Evolutionary conservation across 2,797 vertebrate genomes (phyloP), one percentile per base, ranked within the genome.

Genomic region (Spinibarbus caldwelli): DNA sequence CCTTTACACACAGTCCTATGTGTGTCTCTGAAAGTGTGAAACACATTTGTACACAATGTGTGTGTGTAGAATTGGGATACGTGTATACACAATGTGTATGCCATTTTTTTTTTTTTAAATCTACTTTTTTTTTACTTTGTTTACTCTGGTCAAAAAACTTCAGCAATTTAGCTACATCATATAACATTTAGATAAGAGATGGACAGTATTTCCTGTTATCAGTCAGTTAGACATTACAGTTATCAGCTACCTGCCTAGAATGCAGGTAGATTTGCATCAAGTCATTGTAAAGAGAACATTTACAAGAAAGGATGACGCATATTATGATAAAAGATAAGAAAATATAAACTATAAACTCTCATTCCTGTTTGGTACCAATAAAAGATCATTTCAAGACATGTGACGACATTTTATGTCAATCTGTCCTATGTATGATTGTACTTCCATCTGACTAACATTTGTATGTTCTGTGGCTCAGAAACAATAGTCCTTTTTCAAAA

Each of bases 41-140:
- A 90, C 49, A 83, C 81, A 77, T 81, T 77, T 88, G 86, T 83
- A 77, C 83, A 86, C 76, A 85, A 49, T 90, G 81, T 87, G 52
- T 82, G n/a, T n/a, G 80, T 85, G 43, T 77, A 80, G 76, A 81
- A 49, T 64, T 83, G 62, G 47, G 70, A 79, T 87, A 78, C 75
- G 82, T 87, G 76, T 86, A 83, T 88, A 89, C 77, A 90, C 85
- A 88, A 87, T 91, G 90, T 92, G 87, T 89, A 83, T 89, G 85
- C 92, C 88, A 57, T 81, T 81, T 80, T n/a, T 90, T n/a, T n/a
- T n/a, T n/a, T 83, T 70, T 26, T 78, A 76, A 78, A 82, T 52
- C 1, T 9, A 72, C 34, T 86, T 87, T 78, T n/a, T n/a, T n/a
- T 72, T 85, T 80, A 49, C 45, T 68, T 49, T 72, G 43, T 82